A percentile compares a stretch with the other conserved stretches of the same genome.
These are phyloP conservation scores for Harpagifer antarcticus DNA, from an alignment of 2,797 vertebrate species.

Conservation along the genomic window DNA sequence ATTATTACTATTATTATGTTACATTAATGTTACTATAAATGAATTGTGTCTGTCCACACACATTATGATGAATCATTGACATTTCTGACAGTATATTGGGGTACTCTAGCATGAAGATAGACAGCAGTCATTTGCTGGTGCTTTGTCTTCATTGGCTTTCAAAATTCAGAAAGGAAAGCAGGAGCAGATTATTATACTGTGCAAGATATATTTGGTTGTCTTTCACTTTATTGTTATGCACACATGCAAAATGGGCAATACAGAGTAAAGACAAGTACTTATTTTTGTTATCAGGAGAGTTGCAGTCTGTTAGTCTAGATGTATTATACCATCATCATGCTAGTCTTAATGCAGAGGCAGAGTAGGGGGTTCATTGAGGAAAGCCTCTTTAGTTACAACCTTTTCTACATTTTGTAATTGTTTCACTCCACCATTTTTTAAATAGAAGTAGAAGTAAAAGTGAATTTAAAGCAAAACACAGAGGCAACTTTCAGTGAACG, in stretches of 20 bases:
- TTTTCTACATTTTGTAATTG: conserved; percentile 4
- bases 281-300: not conserved
- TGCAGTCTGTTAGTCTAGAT: no score
- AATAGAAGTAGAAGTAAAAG: conserved; percentile 5
- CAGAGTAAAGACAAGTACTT: not conserved
- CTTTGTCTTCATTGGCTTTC: not conserved
- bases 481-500: conserved; percentile 28
- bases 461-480: conserved; percentile 20
- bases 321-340: not conserved
- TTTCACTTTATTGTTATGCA: not conserved
- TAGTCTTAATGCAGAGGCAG: not conserved
- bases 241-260: not conserved
- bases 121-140: not conserved
- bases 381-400: not conserved
- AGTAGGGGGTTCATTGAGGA: not conserved
- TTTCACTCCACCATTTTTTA: conserved; percentile 22
- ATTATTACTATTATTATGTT: no score
- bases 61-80: not conserved
- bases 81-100: no score
- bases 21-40: not conserved
- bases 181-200: no score
- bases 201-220: not conserved
- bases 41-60: not conserved
- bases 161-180: not conserved
- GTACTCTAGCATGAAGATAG: not conserved